phyloP scores from a whole-genome alignment of 1,140 invertebrate species.

The Prorops nasuta region DNA sequence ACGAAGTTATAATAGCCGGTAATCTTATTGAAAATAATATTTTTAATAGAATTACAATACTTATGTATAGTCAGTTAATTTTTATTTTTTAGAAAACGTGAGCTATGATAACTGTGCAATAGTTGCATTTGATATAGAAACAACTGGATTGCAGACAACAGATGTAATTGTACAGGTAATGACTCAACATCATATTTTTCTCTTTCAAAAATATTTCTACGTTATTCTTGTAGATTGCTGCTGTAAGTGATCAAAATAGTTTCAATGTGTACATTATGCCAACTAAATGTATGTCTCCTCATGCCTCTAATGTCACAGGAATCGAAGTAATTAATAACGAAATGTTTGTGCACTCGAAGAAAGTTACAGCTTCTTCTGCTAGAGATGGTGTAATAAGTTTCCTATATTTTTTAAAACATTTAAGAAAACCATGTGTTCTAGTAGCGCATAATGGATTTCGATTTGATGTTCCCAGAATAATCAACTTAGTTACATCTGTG shows the following conservation, averaged over 20 bases:
- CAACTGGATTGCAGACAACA: slow-evolving; percentile 5
- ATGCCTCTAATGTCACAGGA: slow-evolving; percentile 4
- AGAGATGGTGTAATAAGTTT: slow-evolving; percentile 4
- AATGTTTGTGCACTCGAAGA: background rate
- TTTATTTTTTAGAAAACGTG: background rate
- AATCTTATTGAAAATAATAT: background rate
- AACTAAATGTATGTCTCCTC: background rate
- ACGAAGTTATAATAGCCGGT: slow-evolving; percentile 7
- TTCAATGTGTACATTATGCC: slow-evolving; percentile 7
- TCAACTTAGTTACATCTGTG: background rate
- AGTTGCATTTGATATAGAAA: slow-evolving; percentile 18
- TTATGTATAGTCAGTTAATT: background rate
- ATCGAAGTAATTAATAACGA: background rate
- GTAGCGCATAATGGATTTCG: background rate
- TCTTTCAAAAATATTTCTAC: background rate
- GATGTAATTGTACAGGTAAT: slow-evolving; percentile 11
- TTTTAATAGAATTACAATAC: background rate
- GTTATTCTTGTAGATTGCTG: slow-evolving; percentile 10
- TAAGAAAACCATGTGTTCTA: background rate
- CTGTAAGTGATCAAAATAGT: slow-evolving; percentile 3
- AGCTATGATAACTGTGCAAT: background rate
- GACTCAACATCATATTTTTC: background rate
- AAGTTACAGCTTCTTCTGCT: slow-evolving; percentile 1
- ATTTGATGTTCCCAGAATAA: background rate
- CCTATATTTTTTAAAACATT: background rate